These are phyloP conservation scores for Beroe forskalii DNA, from an alignment of 37 sponge, comb jelly and placozoan genomes.

Conservation along the genomic window DNA sequence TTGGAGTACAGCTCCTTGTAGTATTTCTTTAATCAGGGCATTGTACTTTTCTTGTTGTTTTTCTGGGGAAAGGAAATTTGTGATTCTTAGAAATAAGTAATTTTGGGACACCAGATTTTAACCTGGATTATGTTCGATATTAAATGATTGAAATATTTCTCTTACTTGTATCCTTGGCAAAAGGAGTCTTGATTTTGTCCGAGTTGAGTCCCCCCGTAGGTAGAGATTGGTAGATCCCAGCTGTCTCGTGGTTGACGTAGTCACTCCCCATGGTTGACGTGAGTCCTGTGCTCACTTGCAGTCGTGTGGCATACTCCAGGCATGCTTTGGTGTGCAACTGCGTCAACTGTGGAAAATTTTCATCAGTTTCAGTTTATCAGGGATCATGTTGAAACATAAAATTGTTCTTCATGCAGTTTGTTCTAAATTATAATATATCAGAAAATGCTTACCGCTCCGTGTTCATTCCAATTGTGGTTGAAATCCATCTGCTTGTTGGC, in stretches of 20 bases:
- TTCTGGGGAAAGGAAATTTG: slow-evolving; percentile 19
- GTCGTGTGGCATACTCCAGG: slow-evolving; percentile 35
- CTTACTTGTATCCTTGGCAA: slow-evolving; percentile 33
- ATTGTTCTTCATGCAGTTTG: too few relatives aligned
- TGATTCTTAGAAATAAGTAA: too few relatives aligned
- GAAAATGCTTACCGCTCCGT: slow-evolving; percentile 31
- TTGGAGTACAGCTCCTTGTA: slow-evolving; percentile 50
- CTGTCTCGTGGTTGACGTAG: slow-evolving; percentile 20
- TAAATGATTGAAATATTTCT: too few relatives aligned
- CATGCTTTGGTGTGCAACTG: slow-evolving; percentile 63
- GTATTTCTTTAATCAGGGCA: not conserved
- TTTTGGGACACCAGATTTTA: too few relatives aligned
- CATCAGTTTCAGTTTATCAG: not conserved
- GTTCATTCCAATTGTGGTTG: not conserved
- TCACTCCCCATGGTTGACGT: slow-evolving; percentile 58
- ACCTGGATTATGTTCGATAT: too few relatives aligned
- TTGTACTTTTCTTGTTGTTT: slow-evolving; percentile 25
- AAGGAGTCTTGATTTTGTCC: not conserved
- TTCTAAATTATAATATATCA: too few relatives aligned
- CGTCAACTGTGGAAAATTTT: not conserved
- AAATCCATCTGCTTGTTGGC: slow-evolving; percentile 1
- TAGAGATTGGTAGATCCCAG: slow-evolving; percentile 11
- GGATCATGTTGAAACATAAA: too few relatives aligned
- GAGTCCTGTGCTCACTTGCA: not conserved
- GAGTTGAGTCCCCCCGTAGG: not conserved